These are phyloP conservation scores for Salpingus planirostris DNA, from an alignment of 2,888 invertebrate genomes.

Conservation along the genomic window DNA sequence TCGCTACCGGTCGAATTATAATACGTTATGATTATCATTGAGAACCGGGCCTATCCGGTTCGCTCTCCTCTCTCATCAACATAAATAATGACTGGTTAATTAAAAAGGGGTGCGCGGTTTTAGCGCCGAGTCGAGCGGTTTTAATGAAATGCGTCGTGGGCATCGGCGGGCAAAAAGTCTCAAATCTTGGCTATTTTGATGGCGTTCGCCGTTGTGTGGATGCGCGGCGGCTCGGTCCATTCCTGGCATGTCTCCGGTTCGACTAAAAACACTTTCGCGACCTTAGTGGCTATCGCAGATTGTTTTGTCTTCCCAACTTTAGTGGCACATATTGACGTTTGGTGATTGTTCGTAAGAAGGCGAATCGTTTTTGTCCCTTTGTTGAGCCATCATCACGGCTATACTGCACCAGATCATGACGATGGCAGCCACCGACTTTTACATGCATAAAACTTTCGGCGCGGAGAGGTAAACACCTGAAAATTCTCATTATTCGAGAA, in stretches of 20 bases:
- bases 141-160: too few species aligned
- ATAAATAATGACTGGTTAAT: constrained; percentile 35
- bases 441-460: too few species aligned
- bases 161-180: too few species aligned
- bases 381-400: constrained; percentile 15
- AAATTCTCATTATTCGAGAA: too few species aligned
- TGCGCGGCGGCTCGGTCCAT: constrained; percentile 35
- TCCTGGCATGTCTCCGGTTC: constrained; percentile 23
- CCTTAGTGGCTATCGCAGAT: constrained; percentile 15
- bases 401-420: neutral
- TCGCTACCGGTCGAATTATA: constrained; percentile 26
- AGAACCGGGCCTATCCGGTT: constrained; percentile 14
- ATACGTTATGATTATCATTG: constrained; percentile 20
- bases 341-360: constrained; percentile 19
- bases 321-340: constrained; percentile 26
- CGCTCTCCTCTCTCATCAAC: constrained; percentile 26
- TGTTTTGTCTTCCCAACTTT: constrained; percentile 25
- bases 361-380: constrained; percentile 15
- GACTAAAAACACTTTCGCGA: constrained; percentile 11
- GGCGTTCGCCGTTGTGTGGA: constrained; percentile 36
- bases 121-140: too few species aligned
- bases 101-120: constrained; percentile 27
- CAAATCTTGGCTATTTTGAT: constrained; percentile 37
- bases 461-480: too few species aligned
- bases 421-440: too few species aligned